Evolutionary conservation across 2,888 invertebrate species (phyloP), one percentile per base, ranked within the genome.

Genomic region (Mimas tiliae): DNA sequence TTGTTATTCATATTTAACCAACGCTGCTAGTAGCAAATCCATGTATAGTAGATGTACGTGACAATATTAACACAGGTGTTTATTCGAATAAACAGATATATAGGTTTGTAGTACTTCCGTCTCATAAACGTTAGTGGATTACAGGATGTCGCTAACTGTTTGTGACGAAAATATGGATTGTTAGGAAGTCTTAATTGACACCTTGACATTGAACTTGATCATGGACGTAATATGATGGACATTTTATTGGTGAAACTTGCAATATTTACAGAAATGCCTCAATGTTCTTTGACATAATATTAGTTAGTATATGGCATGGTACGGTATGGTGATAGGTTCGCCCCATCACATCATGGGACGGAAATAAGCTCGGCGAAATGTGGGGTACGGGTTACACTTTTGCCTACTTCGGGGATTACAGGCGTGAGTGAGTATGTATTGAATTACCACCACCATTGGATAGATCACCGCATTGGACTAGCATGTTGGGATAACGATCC

Each of bases 41-140:
- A 58, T 19, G 6, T 42, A 42, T 7, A 58, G 16, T 6, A 1
- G 7, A 14, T 6, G 42, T 42, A 58, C 58, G 58, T 58, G 58
- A 58, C 19, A 58, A 14, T 21, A 42, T 58, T 58, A 12, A 38
- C 8, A 16, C 42, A 21, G 42, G 38, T 42, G 50, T 19, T 19
- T 12, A 70, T 68, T 55, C 53, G 9, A 65, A 68, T 68, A 12
- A 65, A 67, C 16, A 65, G 64, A 66, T 69, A 66, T 69, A 70
- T 70, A 68, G 73, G 72, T 74, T 67, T 69, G 63, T 67, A 67
- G 69, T 58, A 67, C 73, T 71, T 71, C 72, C 70, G 70, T 63
- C 65, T 62, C 19, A 53, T 45, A 65, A 63, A 33, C 48, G 38
- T 47, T 16, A 38, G 8, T 58, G 1, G 38, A 64, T 42, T 52